A percentile compares a stretch with the other conserved stretches of the same genome.
phyloP scores from a whole-genome alignment of 2,888 invertebrate genomes.

The Dolichomitus sp. region DNA sequence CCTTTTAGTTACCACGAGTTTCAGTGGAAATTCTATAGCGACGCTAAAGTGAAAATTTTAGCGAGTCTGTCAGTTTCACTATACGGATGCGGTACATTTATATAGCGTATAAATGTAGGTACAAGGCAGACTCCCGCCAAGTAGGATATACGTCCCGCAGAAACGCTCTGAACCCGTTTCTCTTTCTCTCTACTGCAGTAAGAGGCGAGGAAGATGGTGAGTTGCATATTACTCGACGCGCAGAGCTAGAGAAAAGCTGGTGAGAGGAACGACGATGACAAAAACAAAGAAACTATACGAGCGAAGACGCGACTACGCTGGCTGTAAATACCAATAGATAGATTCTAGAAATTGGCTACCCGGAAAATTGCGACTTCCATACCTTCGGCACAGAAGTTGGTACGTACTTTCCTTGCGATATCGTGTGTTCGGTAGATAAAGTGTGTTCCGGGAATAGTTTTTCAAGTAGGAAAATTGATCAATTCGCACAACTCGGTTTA shows the following conservation, averaged over 20 bases:
- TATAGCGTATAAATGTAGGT: background rate
- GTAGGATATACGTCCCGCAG: slow-evolving; percentile 12
- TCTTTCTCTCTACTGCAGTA: background rate
- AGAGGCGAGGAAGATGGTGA: slow-evolving; percentile 11
- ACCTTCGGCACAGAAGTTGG: background rate
- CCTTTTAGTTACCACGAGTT: too few relatives aligned
- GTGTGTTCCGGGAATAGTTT: background rate
- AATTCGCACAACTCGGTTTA: background rate
- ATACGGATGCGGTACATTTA: background rate
- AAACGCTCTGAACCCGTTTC: background rate
- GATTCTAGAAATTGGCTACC: background rate
- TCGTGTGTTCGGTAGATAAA: background rate
- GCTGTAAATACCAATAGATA: slow-evolving; percentile 12
- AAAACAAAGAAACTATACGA: background rate
- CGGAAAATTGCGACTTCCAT: slow-evolving; percentile 6
- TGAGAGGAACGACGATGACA: background rate
- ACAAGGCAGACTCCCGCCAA: background rate
- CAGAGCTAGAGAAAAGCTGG: background rate
- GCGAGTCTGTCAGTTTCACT: slow-evolving; percentile 26
- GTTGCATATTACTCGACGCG: background rate
- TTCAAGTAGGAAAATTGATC: background rate
- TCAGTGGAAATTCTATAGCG: background rate
- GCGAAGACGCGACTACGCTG: background rate
- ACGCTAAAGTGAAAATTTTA: background rate
- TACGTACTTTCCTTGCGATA: background rate